Percentiles rank a stretch among this genome's conserved stretches.
Evolutionary conservation across 2,113 vertebrate species (phyloP).

Genomic region (Solea solea): DNA sequence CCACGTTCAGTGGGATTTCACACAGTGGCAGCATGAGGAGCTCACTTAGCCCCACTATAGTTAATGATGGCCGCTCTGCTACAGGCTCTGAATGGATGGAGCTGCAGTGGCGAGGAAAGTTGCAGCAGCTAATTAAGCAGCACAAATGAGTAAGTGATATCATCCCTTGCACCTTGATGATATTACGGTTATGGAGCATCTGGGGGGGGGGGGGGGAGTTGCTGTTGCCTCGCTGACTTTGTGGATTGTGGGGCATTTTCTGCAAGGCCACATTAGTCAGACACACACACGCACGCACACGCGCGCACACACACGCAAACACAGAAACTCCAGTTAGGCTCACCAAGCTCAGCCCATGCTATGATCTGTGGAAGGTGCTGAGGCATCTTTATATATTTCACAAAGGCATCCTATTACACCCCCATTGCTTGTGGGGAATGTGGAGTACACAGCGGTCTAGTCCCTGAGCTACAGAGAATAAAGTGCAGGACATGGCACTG

Average conservation of each 20-base stretch:
- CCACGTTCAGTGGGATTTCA: not conserved
- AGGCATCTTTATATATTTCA: conserved; percentile 73
- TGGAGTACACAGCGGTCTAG: conserved; percentile 56
- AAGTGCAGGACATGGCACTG: conserved; percentile 67
- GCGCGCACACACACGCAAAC: conserved; percentile 10
- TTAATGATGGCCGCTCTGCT: conserved; percentile 58
- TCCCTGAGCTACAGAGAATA: conserved; percentile 70
- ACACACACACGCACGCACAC: conserved; percentile 12
- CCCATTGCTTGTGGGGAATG: conserved; percentile 58
- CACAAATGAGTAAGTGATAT: conserved; percentile 71
- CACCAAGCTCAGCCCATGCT: conserved; percentile 46
- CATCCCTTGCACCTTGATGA: conserved; percentile 66
- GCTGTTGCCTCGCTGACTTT: conserved; percentile 29
- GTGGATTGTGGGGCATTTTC: conserved; percentile 19
- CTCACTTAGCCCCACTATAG: conserved; percentile 35
- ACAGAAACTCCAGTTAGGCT: conserved; percentile 17
- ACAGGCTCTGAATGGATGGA: conserved; percentile 64
- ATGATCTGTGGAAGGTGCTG: conserved; percentile 66
- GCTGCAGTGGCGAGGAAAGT: conserved; percentile 56
- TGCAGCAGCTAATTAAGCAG: conserved; percentile 71
- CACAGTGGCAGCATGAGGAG: conserved; percentile 15
- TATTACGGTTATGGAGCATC: conserved; percentile 46
- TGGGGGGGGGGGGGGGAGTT: conserved; percentile 30
- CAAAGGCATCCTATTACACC: conserved; percentile 77
- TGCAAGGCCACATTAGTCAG: conserved; percentile 28